phyloP scores from a whole-genome alignment of 2,888 invertebrate genomes.

The Sarcophaga carnaria region DNA sequence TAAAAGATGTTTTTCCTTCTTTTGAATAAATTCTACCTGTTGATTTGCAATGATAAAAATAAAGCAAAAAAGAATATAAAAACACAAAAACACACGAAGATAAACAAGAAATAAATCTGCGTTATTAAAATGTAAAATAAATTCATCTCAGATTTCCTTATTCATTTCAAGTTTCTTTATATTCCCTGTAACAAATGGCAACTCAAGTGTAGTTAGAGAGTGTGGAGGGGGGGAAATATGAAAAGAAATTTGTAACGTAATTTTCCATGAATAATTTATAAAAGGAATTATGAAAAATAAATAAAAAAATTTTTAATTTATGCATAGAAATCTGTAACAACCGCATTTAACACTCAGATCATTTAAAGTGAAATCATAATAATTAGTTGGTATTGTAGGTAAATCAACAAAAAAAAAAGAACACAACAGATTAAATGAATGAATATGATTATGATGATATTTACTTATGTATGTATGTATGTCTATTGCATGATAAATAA shows the following conservation, averaged over 20 bases:
- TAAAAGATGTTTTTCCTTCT: background rate
- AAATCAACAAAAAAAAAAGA: background rate
- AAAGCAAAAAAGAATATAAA: background rate
- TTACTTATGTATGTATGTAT: background rate
- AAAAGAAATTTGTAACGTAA: constrained; percentile 20
- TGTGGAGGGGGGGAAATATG: too few relatives aligned
- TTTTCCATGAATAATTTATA: constrained; percentile 48
- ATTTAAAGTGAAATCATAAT: background rate
- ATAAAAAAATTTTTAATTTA: constrained; percentile 3
- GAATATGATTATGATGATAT: background rate
- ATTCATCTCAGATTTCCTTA: too few relatives aligned
- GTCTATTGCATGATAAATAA: too few relatives aligned
- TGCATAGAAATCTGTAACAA: background rate
- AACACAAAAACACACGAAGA: too few relatives aligned
- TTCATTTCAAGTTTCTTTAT: too few relatives aligned
- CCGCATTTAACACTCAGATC: background rate
- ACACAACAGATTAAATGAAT: background rate
- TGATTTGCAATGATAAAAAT: constrained; percentile 50
- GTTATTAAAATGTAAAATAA: constrained; percentile 23
- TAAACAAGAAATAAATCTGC: background rate
- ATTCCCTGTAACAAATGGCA: too few relatives aligned
- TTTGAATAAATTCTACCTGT: constrained; percentile 47
- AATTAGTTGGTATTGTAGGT: constrained; percentile 14
- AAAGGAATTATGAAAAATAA: background rate
- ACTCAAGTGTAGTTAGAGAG: too few relatives aligned